These are phyloP conservation scores for Helobdella robusta DNA, from an alignment of 2,888 invertebrate species.

Conservation along the genomic window DNA sequence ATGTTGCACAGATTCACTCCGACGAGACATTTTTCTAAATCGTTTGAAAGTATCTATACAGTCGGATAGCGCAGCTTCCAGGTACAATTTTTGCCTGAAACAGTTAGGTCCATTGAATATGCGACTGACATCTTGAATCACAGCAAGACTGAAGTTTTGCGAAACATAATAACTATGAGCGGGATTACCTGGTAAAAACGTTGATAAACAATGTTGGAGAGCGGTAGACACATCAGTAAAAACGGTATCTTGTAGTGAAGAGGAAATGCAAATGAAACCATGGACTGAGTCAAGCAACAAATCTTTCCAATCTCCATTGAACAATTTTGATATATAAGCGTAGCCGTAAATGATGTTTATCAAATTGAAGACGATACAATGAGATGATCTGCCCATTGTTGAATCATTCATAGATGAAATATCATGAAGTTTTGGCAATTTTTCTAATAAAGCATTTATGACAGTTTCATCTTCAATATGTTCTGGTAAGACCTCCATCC, in stretches of 20 bases:
- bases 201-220: constrained; percentile 11
- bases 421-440: too few species aligned
- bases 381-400: too few species aligned
- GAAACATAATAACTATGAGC: constrained; percentile 7
- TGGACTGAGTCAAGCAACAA: neutral
- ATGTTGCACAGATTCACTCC: too few species aligned
- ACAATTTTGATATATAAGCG: constrained; percentile 8
- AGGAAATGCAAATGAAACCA: constrained; percentile 5
- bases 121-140: constrained; percentile 8
- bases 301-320: constrained; percentile 22
- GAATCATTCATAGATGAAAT: too few species aligned
- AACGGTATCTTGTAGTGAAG: neutral
- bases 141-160: constrained; percentile 9
- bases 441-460: neutral
- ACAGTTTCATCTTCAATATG: constrained; percentile 13
- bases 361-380: too few species aligned
- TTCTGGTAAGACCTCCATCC: neutral
- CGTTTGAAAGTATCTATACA: neutral
- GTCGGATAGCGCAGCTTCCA: constrained; percentile 12
- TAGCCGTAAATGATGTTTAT: constrained; percentile 24
- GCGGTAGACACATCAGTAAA: neutral
- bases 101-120: neutral
- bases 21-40: too few species aligned
- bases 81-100: constrained; percentile 1
- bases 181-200: neutral